Base-by-base conservation (phyloP, 1,140 invertebrate species). In the Cephus cinctus region DNA sequence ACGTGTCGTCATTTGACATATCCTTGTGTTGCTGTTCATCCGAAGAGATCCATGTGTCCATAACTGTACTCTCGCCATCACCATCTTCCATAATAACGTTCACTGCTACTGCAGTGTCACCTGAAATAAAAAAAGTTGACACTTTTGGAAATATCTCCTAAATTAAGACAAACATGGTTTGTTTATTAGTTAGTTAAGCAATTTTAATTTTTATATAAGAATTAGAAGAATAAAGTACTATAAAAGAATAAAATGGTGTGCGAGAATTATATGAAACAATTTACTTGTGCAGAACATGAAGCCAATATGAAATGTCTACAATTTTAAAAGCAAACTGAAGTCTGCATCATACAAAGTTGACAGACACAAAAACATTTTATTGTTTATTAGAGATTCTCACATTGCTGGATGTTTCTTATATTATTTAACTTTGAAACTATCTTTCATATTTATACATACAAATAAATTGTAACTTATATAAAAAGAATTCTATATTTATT, bases 11-110 rank as follows among this genome's bases (percentile, higher is more conserved):
- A 34, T 64, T 47, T 32, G 54, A 43, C 25, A 57, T 41, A 50
- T 66, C 63, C 43, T 65, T 63, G 52, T 65, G 62, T 51, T 54
- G 53, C 20, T 59, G 52, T 31, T 69, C 61, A n/a, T 65, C 65
- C 44, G 60, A 54, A 45, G 60, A 56, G 36, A 42, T 62, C 67
- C 67, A 66, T 51, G 59, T 53, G 44, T 76, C 67, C 56, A 60
- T 54, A 38, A 65, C 56, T 64, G 61, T 61, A 52, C 57, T 52
- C 31, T 76, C 73, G 54, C 64, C 65, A 54, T 75, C 72, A 25
- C 75, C 74, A 75, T 76, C 74, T 67, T 76, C 74, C 74, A 76
- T 76, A 75, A 64, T 75, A 68, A 52, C 44, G 39, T 47, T 49
- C 47, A 34, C 41, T 9, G 20, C 36, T 41, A 39, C 34, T 16